A percentile compares a stretch with the other conserved stretches of the same genome.
Evolutionary conservation across 2,113 vertebrate species (phyloP).

Genomic region (Daubentonia madagascariensis): DNA sequence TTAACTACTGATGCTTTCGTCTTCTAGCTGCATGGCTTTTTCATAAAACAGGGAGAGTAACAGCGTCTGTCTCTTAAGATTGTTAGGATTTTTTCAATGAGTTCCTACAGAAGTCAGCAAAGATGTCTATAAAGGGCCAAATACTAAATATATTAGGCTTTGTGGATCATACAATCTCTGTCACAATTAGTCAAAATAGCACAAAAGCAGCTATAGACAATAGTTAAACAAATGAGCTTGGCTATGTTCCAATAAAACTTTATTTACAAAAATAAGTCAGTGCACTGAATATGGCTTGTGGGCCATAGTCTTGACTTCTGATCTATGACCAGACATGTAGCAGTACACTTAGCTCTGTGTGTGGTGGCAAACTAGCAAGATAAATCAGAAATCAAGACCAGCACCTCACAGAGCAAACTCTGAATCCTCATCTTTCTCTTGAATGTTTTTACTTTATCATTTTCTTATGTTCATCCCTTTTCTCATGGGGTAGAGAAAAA

Average conservation of each 20-base stretch:
- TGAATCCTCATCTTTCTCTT: not conserved
- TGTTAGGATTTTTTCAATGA: not conserved
- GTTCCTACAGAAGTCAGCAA: not conserved
- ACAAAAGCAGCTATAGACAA: not conserved
- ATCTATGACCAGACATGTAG: too few relatives aligned
- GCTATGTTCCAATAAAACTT: not conserved
- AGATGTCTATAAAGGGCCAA: not conserved
- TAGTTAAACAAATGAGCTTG: not conserved
- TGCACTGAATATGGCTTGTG: not conserved
- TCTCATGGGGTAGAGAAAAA: not conserved
- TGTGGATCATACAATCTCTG: not conserved
- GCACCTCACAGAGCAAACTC: not conserved
- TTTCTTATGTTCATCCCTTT: not conserved
- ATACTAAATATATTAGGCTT: not conserved
- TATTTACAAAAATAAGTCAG: not conserved
- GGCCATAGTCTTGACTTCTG: not conserved
- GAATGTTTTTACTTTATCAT: not conserved
- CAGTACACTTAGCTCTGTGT: not conserved
- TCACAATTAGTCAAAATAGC: not conserved
- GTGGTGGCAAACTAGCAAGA: not conserved
- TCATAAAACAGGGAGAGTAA: not conserved
- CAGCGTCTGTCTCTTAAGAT: not conserved
- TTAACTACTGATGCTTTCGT: not conserved
- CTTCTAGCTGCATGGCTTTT: not conserved
- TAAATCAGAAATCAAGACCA: not conserved